Conservation (phyloP, 1,140 invertebrate genomes). For the Tetragnatha versicolor region DNA sequence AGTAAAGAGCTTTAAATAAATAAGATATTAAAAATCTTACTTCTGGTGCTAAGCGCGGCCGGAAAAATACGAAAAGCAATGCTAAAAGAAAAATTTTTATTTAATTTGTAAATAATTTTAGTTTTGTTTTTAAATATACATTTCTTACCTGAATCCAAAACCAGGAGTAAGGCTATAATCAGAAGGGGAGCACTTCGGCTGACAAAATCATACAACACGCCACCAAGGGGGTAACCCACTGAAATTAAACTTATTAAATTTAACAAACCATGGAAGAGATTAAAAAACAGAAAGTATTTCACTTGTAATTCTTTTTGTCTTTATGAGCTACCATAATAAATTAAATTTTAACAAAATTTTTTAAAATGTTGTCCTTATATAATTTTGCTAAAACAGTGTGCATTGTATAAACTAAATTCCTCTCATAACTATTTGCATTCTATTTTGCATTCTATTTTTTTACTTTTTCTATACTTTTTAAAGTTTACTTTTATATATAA, state of each 20-base stretch:
- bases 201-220: slow-evolving; percentile 76
- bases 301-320: not conserved
- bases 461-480: no score
- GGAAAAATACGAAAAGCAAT: slow-evolving; percentile 68
- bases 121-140: not conserved
- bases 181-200: slow-evolving; percentile 78
- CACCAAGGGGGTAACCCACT: slow-evolving; percentile 80
- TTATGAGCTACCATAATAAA: not conserved
- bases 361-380: not conserved
- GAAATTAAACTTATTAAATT: no score
- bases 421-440: no score
- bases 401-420: not conserved
- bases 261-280: no score
- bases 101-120: not conserved
- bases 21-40: no score
- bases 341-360: not conserved
- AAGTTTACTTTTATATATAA: not conserved
- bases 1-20: no score
- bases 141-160: slow-evolving; percentile 64
- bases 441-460: no score
- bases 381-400: not conserved
- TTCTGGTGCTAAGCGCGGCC: slow-evolving; percentile 67
- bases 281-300: not conserved
- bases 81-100: slow-evolving; percentile 66
- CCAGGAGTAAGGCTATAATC: slow-evolving; percentile 71